Percentiles rank a stretch among this genome's conserved stretches.
Conservation (phyloP, 2,797 vertebrate genomes). For the Steatocranus sp. region DNA sequence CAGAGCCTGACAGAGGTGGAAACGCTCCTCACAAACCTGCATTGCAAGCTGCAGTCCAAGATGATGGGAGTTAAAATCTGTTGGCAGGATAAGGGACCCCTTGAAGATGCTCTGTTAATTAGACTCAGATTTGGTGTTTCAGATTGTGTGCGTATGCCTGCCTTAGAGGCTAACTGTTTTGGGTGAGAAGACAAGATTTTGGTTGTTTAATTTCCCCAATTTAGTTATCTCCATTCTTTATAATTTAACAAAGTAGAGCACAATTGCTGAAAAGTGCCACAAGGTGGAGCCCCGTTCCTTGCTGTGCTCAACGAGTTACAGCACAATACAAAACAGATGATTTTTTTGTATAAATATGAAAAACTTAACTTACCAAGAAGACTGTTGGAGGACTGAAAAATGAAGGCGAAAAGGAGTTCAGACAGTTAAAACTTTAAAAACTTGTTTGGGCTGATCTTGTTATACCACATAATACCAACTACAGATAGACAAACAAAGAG, state of each 20-base stretch:
- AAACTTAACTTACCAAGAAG: background rate
- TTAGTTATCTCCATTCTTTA: background rate
- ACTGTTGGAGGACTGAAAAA: background rate
- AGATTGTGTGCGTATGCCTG: background rate
- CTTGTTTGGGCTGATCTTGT: background rate
- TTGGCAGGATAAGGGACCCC: background rate
- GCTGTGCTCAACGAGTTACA: background rate
- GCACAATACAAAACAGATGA: background rate
- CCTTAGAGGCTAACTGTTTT: background rate
- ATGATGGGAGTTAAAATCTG: background rate
- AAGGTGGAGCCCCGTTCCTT: background rate
- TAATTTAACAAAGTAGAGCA: background rate
- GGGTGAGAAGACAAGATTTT: background rate
- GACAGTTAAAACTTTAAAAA: background rate
- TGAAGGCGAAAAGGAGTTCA: background rate
- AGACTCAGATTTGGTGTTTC: background rate
- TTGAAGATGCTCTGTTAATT: background rate
- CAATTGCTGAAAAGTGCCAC: background rate
- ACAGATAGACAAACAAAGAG: background rate
- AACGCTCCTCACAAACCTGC: background rate
- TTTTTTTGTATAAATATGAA: background rate
- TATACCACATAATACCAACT: background rate
- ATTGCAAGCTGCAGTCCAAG: background rate
- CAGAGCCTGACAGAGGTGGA: background rate
- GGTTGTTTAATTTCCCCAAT: background rate